A percentile compares a stretch with the other conserved stretches of the same genome.
These are phyloP conservation scores for Merluccius polli DNA, from an alignment of 2,797 vertebrate species.

Conservation along the genomic window DNA sequence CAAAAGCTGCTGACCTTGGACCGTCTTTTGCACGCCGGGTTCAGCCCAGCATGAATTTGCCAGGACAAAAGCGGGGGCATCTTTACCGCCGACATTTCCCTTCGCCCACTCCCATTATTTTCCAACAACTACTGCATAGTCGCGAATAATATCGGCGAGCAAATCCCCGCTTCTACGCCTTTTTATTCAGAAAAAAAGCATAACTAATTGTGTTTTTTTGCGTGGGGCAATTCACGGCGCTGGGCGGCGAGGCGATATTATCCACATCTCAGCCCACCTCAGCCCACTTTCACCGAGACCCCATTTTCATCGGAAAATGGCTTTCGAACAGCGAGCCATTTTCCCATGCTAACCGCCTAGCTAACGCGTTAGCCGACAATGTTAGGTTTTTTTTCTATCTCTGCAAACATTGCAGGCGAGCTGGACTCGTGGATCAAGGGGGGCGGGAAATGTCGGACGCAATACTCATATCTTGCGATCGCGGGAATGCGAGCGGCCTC, in stretches of 20 bases:
- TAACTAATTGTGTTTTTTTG: neutral
- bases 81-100: constrained; percentile 50
- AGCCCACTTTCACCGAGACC: constrained; percentile 44
- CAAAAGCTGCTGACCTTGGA: constrained; percentile 60
- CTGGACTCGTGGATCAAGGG: neutral
- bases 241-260: constrained; percentile 15
- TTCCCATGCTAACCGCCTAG: constrained; percentile 51
- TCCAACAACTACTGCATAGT: constrained; percentile 17
- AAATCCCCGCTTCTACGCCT: neutral
- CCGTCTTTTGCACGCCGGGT: constrained; percentile 39
- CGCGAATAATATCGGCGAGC: neutral
- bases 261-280: constrained; percentile 38
- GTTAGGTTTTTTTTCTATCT: constrained; percentile 1
- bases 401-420: neutral
- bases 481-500: neutral
- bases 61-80: constrained; percentile 60
- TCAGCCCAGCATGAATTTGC: constrained; percentile 25
- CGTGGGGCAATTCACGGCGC: constrained; percentile 20
- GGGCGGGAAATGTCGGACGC: neutral
- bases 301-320: constrained; percentile 58
- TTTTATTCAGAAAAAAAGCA: neutral
- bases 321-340: constrained; percentile 56
- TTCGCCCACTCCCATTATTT: constrained; percentile 27
- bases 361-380: constrained; percentile 13
- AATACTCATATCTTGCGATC: neutral